Base-by-base conservation (phyloP, 2,888 invertebrate genomes). In the Xanthorhoe designata region DNA sequence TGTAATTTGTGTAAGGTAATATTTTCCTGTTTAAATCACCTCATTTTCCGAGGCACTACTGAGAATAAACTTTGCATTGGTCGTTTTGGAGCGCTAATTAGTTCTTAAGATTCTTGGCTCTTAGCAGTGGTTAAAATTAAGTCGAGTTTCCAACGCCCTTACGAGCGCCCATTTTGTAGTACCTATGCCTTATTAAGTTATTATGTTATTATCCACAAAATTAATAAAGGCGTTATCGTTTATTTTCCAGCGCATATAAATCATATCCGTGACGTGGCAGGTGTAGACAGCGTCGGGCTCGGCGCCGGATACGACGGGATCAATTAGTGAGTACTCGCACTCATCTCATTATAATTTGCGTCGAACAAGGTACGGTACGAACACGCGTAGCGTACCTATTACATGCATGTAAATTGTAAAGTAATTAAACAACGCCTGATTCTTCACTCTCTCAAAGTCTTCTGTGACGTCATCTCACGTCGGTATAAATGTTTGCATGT, bases 271-370 rank as follows among this genome's bases (percentile, higher is more conserved):
- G 96, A 96, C 83, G 95, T 97, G 72, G 97, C 97, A 70, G 98
- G 98, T 73, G 96, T 97, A 81, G 97, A 98, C 94, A 96, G 97
- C 90, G 97, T 98, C 69, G 98, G 98, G 58, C 95, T 98, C 71
- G 98, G 98, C 70, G 97, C 97, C 67, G 98, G 97, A 79, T 98
- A 97, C 91, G 97, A 98, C 86, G 98, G 98, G 81, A 97, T 98
- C 89, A 97, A 97, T 95, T 96, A 95, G 98, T 98, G 94, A 97
- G 97, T 96, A 90, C 80, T 64, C 61, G 64, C 64, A 66, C 67
- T 42, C 60, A 60, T 45, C 50, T 60, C 38, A 64, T 60, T 59
- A 61, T 58, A 52, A 68, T 58, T 45, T 17, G 29, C 51, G 35
- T 50, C 32, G 32, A 56, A 58, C 54, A 45, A 29, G 32, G 19